Evolutionary conservation across 2,888 invertebrate genomes (phyloP).

Genomic region (Odontothrips loti): DNA sequence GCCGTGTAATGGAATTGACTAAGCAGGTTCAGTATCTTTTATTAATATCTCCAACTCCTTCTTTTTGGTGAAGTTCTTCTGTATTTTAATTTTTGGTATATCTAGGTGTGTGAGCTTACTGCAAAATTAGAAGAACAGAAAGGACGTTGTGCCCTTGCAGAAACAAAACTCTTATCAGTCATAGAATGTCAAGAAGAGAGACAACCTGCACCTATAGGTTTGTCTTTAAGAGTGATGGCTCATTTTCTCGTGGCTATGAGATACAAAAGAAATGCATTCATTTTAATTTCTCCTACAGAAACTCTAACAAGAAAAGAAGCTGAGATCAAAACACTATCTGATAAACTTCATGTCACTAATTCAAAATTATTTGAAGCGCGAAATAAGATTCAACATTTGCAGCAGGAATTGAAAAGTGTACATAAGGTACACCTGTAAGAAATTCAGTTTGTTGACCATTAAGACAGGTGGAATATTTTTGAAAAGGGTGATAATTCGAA

Average conservation of each 20-base stretch:
- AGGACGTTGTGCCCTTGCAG: neutral
- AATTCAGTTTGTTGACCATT: neutral
- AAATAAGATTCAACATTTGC: slow-evolving; percentile 63
- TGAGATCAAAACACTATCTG: slow-evolving; percentile 57
- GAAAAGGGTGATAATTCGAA: neutral
- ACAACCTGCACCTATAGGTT: neutral
- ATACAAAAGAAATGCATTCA: neutral
- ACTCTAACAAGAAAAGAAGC: neutral
- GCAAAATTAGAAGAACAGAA: neutral
- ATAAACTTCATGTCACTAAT: slow-evolving; percentile 56
- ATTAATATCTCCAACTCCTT: neutral
- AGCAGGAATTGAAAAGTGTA: slow-evolving; percentile 66
- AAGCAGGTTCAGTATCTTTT: neutral
- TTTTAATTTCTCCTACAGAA: neutral
- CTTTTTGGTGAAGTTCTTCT: neutral
- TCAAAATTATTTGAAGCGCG: slow-evolving; percentile 65
- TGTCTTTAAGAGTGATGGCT: neutral
- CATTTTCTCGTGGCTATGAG: neutral
- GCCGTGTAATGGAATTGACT: neutral
- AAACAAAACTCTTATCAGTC: neutral
- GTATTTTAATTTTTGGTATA: neutral
- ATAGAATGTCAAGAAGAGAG: neutral
- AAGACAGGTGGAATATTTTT: neutral
- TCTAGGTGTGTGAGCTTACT: slow-evolving; percentile 7
- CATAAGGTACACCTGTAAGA: slow-evolving; percentile 52